These are phyloP conservation scores for Chlorospingus semifuscus DNA, from an alignment of 2,797 vertebrate genomes.

Conservation along the genomic window DNA sequence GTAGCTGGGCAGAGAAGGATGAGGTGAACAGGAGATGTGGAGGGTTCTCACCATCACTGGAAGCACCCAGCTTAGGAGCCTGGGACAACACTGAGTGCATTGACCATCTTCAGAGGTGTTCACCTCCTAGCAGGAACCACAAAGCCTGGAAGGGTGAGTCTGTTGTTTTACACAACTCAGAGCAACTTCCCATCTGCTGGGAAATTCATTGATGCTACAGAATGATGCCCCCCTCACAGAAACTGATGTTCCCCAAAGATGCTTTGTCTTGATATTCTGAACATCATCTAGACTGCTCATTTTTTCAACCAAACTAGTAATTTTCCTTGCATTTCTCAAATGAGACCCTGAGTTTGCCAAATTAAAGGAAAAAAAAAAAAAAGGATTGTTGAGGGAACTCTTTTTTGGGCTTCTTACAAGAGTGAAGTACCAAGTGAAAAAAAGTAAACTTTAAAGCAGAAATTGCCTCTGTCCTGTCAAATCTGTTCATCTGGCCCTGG, in stretches of 20 bases:
- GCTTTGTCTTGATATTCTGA: neutral
- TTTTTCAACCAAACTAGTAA: neutral
- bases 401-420: neutral
- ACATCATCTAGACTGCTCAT: neutral
- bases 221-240: neutral
- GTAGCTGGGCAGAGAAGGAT: neutral
- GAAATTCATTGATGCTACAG: neutral
- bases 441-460: conserved; percentile 25
- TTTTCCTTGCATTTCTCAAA: conserved; percentile 21
- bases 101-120: neutral
- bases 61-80: neutral
- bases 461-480: conserved; percentile 21
- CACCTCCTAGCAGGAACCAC: neutral
- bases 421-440: neutral
- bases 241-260: neutral
- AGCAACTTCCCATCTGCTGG: neutral
- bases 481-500: conserved; percentile 19
- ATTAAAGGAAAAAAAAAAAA: neutral
- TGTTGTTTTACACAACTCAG: neutral
- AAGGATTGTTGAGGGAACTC: neutral
- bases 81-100: neutral
- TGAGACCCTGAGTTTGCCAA: neutral
- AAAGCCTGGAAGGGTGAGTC: neutral
- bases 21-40: neutral
- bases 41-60: neutral